phyloP scores from a whole-genome alignment of 2,888 invertebrate genomes.

The Meiosimyza decipiens region DNA sequence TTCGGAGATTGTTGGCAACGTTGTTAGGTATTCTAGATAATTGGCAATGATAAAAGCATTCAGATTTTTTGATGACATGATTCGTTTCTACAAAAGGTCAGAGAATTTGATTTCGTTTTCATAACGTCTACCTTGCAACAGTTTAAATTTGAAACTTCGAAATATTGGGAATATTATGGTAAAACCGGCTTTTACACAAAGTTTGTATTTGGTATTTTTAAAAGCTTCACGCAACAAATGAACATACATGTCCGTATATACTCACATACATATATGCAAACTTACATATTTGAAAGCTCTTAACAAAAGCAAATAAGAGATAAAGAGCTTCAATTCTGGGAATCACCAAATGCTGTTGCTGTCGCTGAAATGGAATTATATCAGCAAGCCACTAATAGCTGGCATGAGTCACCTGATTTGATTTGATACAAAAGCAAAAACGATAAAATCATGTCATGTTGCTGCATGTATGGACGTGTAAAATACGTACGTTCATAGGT shows the following conservation, averaged over 20 bases:
- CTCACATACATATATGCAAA: no score
- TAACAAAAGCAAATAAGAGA: constrained; percentile 39
- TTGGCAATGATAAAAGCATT: no score
- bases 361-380: constrained; percentile 7
- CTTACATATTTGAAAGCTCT: constrained; percentile 11
- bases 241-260: no score
- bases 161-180: neutral
- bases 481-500: neutral
- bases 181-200: neutral
- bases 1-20: no score
- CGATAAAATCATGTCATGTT: constrained; percentile 8
- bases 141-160: neutral
- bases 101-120: no score
- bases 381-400: constrained; percentile 42
- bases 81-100: no score
- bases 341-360: constrained; percentile 31
- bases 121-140: neutral
- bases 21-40: no score
- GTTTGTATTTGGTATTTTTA: neutral
- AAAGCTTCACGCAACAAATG: neutral
- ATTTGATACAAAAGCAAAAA: constrained; percentile 27
- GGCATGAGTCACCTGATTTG: constrained; percentile 11
- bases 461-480: neutral
- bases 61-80: no score
- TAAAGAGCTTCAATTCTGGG: constrained; percentile 51